A percentile compares a stretch with the other conserved stretches of the same genome.
phyloP scores from a whole-genome alignment of 2,888 invertebrate species.

The Drosophila algonquin region DNA sequence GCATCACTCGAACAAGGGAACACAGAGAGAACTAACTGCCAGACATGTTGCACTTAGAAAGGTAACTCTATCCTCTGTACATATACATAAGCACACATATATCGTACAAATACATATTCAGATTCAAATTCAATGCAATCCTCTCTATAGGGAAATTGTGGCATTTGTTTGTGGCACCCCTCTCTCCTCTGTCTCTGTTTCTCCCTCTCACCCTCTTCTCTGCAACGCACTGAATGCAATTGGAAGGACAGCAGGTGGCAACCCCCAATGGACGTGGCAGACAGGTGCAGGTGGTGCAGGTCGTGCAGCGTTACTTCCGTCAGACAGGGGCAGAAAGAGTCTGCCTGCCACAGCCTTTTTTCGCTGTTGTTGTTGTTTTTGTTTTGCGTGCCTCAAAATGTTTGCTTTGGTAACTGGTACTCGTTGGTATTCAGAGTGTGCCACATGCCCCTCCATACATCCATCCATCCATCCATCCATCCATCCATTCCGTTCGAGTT shows the following conservation, averaged over 20 bases:
- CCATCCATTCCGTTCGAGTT: constrained; percentile 28
- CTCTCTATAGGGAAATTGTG: constrained; percentile 58
- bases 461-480: constrained; percentile 34
- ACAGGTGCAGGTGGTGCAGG: constrained; percentile 53
- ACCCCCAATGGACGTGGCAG: constrained; percentile 31
- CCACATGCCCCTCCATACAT: constrained; percentile 31
- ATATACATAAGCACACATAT: too few species aligned
- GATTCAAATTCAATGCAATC: background rate
- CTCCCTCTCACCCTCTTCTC: constrained; percentile 9
- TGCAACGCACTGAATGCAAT: constrained; percentile 60
- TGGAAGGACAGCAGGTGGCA: constrained; percentile 58
- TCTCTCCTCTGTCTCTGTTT: background rate
- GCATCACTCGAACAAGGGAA: constrained; percentile 21
- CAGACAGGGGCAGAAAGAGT: constrained; percentile 22
- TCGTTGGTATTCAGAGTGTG: constrained; percentile 77
- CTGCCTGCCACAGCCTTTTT: constrained; percentile 18
- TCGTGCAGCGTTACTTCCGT: constrained; percentile 61
- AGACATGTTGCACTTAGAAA: constrained; percentile 51
- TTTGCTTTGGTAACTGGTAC: constrained; percentile 72
- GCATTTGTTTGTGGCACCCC: constrained; percentile 47
- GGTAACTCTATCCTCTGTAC: constrained; percentile 17
- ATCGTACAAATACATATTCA: background rate
- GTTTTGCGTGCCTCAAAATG: constrained; percentile 47
- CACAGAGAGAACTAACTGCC: constrained; percentile 23
- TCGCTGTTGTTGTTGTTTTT: constrained; percentile 17